Base-by-base conservation (phyloP, 2,113 vertebrate species). In the Tragelaphus scriptus region DNA sequence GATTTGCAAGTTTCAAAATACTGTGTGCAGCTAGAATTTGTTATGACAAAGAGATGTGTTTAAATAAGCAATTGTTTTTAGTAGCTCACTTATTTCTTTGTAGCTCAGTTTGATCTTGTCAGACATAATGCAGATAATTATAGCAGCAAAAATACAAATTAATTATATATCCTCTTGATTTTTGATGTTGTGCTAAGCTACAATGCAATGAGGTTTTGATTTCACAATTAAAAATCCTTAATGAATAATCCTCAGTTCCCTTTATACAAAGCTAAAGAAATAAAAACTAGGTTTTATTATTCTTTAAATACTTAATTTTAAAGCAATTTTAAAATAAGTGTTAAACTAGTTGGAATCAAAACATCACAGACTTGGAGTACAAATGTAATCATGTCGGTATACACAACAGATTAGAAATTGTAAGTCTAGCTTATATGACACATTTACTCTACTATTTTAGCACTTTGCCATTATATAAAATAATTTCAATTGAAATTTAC, bases 1-100 rank as follows among this genome's bases (percentile, higher is more conserved):
- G 21, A 90, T 89, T 68, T 94, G 16, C 40, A 94, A 63, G 96
- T 93, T 95, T 97, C 81, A 95, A 86, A 85, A 85, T 63, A 79
- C 8, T 47, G 3, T 88, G n/a, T 90, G 30, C 16, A 88, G 15
- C 21, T 16, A 84, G 49, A 15, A 84, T 86, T 63, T 96, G 17
- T 92, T 96, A 85, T 71, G 53, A 95, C 23, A 97, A 98, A 94
- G 44, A 40, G 47, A 49, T 77, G 3, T 63, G 75, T 59, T 96
- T 86, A 97, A 92, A 95, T 95, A 97, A 96, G 55, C 23, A 97
- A 65, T 91, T 92, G 96, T 91, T 86, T 97, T 96, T 90, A 97
- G 71, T 94, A 96, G 75, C 89, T 97, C 87, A 88, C 5, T 91
- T 63, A 84, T 94, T 94, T 96, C 32, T 91, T 63, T 40, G 36